phyloP scores from a whole-genome alignment of 1,140 invertebrate species.

The Drosophila bocqueti region DNA sequence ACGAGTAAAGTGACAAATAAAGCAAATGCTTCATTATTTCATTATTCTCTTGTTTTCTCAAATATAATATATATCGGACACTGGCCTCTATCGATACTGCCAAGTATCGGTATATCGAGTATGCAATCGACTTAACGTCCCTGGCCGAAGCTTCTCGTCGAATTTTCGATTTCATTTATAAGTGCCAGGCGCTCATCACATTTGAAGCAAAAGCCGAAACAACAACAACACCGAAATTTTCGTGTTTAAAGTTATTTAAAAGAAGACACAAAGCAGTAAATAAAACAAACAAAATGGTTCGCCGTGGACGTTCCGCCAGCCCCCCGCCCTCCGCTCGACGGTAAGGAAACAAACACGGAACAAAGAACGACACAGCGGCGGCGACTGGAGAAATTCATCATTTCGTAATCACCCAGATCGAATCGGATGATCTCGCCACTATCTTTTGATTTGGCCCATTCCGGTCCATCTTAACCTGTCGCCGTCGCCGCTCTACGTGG shows the following conservation, averaged over 20 bases:
- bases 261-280: conserved; percentile 17
- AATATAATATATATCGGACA: no score
- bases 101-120: not conserved
- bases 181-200: conserved; percentile 22
- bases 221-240: conserved; percentile 42
- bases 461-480: conserved; percentile 18
- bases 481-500: not conserved
- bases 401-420: conserved; percentile 41
- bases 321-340: conserved; percentile 88
- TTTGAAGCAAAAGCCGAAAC: conserved; percentile 21
- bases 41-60: no score
- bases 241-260: conserved; percentile 12
- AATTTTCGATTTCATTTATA: conserved; percentile 34
- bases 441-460: conserved; percentile 16
- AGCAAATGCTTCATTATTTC: not conserved
- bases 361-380: not conserved
- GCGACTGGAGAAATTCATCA: not conserved
- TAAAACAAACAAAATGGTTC: conserved; percentile 88
- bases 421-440: conserved; percentile 28
- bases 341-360: conserved; percentile 77
- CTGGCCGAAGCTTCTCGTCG: conserved; percentile 38
- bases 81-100: no score
- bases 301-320: conserved; percentile 90
- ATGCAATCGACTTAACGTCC: not conserved
- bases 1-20: not conserved